Base-by-base conservation (phyloP, 1,140 invertebrate species). In the Drosophila jambulina region DNA sequence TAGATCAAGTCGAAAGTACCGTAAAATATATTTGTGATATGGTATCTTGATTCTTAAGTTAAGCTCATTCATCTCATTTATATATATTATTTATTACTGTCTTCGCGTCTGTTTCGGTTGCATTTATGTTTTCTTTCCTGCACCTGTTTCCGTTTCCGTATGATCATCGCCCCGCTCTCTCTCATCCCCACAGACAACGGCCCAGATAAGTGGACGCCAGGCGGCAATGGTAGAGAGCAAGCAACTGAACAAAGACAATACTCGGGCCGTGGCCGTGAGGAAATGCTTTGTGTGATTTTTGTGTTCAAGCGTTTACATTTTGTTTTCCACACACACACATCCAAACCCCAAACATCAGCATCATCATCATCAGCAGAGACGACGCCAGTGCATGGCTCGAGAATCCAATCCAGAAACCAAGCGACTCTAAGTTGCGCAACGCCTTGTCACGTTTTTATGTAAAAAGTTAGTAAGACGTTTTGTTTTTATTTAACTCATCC, bases 131-230 rank as follows among this genome's bases (percentile, higher is more conserved):
- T 43, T 51, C 76, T 80, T 70, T 67, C 46, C 32, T 53, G 54
- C 64, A 61, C 75, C 29, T 51, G 63, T 83, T 77, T 70, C 60
- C 78, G 67, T 83, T 84, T 70, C 56, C 78, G 67, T 69, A 84
- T 63, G 80, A 77, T 88, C 77, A 88, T 88, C 78, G 83, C 61
- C 59, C 49, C 58, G 62, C 65, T 75, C 40, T 79, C 63, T 77
- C 58, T 67, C 87, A 51, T 91, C 51, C 71, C 64, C 56, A 79
- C 85, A 92, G 91, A 92, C 91, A 92, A 92, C 83, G 91, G 91
- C 91, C 91, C 88, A 92, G 91, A 90, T 92, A 92, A 92, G 78
- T 91, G 91, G 91, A 92, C 91, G 91, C 91, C 91, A 71, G 65
- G 43, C 65, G 54, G 61, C 75, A 81, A 75, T 74, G 69, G 78